Evolutionary conservation across 2,797 vertebrate species (phyloP).

Genomic region (Hipposideros larvatus): DNA sequence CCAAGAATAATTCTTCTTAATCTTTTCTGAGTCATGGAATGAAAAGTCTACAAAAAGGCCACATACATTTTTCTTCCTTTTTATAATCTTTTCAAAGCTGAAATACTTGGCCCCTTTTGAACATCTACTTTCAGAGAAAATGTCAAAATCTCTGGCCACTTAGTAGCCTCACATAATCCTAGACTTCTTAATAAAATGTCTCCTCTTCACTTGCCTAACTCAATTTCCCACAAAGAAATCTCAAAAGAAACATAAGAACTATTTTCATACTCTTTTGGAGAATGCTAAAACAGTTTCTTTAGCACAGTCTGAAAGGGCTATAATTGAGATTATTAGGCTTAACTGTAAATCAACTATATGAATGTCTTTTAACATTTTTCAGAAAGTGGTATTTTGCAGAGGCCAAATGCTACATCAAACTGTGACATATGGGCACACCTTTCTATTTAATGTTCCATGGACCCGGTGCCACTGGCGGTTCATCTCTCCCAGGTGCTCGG

Average conservation of each 20-base stretch:
- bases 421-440: slow-evolving; percentile 86
- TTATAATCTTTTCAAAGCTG: not conserved
- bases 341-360: not conserved
- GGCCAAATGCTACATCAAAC: not conserved
- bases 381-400: not conserved
- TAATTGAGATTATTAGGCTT: not conserved
- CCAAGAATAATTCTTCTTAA: slow-evolving; percentile 7
- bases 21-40: not conserved
- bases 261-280: not conserved
- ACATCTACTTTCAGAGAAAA: slow-evolving; percentile 39
- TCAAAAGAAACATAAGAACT: not conserved
- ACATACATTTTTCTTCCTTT: not conserved
- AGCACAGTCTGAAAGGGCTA: not conserved
- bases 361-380: not conserved
- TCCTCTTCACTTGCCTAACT: slow-evolving; percentile 44
- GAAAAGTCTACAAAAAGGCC: slow-evolving; percentile 15
- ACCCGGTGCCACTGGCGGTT: slow-evolving; percentile 91
- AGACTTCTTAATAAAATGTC: slow-evolving; percentile 27
- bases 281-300: not conserved
- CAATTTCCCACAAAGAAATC: slow-evolving; percentile 24
- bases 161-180: not conserved
- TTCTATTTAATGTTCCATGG: slow-evolving; percentile 87
- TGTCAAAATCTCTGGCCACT: not conserved
- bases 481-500: slow-evolving; percentile 92
- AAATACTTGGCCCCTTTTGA: slow-evolving; percentile 53